A percentile compares a stretch with the other conserved stretches of the same genome.
phyloP scores from a whole-genome alignment of 1,140 invertebrate genomes.

The Bicyclus anynana region DNA sequence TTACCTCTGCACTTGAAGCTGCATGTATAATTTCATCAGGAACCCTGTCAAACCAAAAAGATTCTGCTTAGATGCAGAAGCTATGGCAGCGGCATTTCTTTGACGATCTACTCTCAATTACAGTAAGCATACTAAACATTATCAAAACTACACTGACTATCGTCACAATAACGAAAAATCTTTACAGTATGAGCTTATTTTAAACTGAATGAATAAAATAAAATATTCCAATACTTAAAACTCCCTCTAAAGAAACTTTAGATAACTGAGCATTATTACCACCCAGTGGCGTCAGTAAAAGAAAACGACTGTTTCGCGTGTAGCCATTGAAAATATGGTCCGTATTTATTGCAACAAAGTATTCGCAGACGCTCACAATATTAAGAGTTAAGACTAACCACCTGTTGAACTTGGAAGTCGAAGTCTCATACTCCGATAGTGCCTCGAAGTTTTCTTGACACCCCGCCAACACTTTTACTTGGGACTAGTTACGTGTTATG shows the following conservation, averaged over 20 bases:
- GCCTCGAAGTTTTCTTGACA: slow-evolving; percentile 37
- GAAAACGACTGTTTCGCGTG: not conserved
- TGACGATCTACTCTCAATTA: too few species aligned
- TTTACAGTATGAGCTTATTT: too few species aligned
- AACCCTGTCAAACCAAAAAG: too few species aligned
- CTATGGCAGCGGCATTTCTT: too few species aligned
- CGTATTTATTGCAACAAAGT: slow-evolving; percentile 5
- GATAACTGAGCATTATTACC: not conserved
- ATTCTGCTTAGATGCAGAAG: too few species aligned
- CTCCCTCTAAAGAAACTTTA: not conserved
- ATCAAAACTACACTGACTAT: too few species aligned
- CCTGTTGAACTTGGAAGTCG: slow-evolving; percentile 29
- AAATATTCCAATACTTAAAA: not conserved
- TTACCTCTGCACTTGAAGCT: too few species aligned
- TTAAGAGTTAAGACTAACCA: slow-evolving; percentile 31
- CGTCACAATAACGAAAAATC: too few species aligned
- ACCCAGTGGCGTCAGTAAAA: not conserved
- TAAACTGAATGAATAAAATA: too few species aligned
- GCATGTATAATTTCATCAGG: too few species aligned
- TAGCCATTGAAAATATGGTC: not conserved
- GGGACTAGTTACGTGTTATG: slow-evolving; percentile 11
- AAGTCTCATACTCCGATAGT: slow-evolving; percentile 25
- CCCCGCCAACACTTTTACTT: slow-evolving; percentile 28
- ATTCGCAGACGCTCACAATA: slow-evolving; percentile 12
- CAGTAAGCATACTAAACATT: too few species aligned